Evolutionary conservation across 1,140 invertebrate species (phyloP), one percentile per base, ranked within the genome.

Genomic region (Pararge aegeria): DNA sequence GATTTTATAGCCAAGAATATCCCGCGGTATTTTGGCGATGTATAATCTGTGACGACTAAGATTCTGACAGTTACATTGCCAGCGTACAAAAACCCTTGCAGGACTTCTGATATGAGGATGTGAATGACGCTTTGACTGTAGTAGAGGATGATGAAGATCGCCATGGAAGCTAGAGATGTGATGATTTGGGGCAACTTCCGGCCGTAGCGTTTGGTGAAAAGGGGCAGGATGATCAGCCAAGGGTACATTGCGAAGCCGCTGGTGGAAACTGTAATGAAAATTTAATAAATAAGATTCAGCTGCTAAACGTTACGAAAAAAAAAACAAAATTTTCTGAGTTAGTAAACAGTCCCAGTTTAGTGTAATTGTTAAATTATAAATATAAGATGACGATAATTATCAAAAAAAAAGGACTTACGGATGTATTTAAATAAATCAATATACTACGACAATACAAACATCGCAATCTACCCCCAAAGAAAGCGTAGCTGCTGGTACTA

Each of bases 1-100:
- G 68, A 53, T 65, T 78, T 80, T 1, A 78, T 49, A 2, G 68
- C 57, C 13, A 80, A 40, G 24, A 75, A 74, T 34, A 76, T 34
- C 0, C 75, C 77, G 2, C 77, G 63, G 30, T 74, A 74, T 40
- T 62, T 69, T 1, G 68, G 67, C 4, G 69, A 69, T 0, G 64
- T 57, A 21, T 73, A 78, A 37, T 78, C 77, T 4, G 68, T 54
- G 0, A 78, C 9, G 0, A 72, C 64, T 0, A 78, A 13, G 9
- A 80, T 27, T 5, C 69, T 64, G 0, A 75, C 34, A 10, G 66
- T 69, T 0, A 77, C 50, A 18, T 70, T 69, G 1, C 62, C 63
- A 1, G 66, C 70, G 5, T 56, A 61, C 4, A 68, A 48, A 7
- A 69, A 59, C 3, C 74, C 69, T 61, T 69, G 68, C 6, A 76